Conservation (phyloP, 1,140 invertebrate species). For the Drosophila suzukii region DNA sequence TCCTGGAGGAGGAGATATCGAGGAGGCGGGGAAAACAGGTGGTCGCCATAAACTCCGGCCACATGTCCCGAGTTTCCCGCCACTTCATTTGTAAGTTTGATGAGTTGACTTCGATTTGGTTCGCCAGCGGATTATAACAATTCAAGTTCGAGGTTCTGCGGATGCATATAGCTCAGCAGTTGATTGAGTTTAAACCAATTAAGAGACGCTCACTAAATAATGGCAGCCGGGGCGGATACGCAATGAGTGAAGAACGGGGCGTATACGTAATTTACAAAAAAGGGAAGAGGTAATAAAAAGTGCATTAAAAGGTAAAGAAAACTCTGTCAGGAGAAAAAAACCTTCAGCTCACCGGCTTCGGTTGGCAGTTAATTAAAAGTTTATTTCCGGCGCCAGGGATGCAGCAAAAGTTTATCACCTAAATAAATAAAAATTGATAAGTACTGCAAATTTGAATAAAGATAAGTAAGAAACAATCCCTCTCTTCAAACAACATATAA, state of each 20-base stretch:
- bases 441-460: background rate
- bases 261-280: constrained; percentile 47
- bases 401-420: constrained; percentile 11
- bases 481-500: too few relatives aligned
- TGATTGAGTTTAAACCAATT: constrained; percentile 60
- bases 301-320: constrained; percentile 48
- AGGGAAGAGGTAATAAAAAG: constrained; percentile 37
- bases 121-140: constrained; percentile 16
- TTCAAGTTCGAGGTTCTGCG: constrained; percentile 20
- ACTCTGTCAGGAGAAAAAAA: constrained; percentile 6
- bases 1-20: background rate
- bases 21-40: constrained; percentile 43
- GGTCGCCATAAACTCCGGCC: constrained; percentile 61
- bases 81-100: constrained; percentile 71
- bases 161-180: constrained; percentile 10
- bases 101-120: constrained; percentile 10
- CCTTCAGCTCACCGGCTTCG: constrained; percentile 33
- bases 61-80: constrained; percentile 48
- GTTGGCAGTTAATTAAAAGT: constrained; percentile 62
- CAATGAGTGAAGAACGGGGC: background rate
- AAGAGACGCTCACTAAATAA: constrained; percentile 48
- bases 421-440: constrained; percentile 3
- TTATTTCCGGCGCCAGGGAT: constrained; percentile 39
- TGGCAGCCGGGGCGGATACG: constrained; percentile 18
- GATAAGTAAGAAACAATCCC: background rate